Percentiles rank a stretch among this genome's conserved stretches.
Conservation (phyloP, 2,113 vertebrate genomes). For the Trichechus manatus region DNA sequence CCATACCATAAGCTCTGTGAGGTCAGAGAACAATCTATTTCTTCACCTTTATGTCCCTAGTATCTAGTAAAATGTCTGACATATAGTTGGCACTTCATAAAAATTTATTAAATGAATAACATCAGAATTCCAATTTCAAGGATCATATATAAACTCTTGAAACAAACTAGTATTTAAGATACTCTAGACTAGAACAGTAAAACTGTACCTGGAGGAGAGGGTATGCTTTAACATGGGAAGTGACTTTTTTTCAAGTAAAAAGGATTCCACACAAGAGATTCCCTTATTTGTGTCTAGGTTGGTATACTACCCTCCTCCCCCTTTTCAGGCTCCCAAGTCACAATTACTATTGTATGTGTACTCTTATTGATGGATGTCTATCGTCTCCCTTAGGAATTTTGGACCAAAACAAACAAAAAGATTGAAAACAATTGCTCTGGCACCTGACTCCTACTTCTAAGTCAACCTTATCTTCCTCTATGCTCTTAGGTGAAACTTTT, state of each 20-base stretch:
- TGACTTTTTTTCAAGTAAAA: not conserved
- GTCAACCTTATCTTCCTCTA: not conserved
- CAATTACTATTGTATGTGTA: not conserved
- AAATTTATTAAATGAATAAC: slow-evolving; percentile 14
- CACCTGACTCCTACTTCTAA: not conserved
- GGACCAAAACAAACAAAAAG: not conserved
- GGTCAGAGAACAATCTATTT: not conserved
- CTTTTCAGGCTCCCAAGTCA: not conserved
- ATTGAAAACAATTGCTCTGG: not conserved
- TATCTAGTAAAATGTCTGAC: not conserved
- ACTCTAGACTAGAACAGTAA: not conserved
- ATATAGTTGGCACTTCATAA: not conserved
- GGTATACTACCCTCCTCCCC: not conserved
- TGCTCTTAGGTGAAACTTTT: not conserved
- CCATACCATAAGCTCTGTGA: not conserved
- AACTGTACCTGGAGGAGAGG: not conserved
- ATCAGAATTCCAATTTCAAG: not conserved
- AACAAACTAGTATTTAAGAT: not conserved
- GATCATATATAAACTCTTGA: not conserved
- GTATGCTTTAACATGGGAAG: not conserved
- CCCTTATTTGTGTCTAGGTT: not conserved
- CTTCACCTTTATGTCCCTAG: not conserved
- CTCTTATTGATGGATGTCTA: not conserved
- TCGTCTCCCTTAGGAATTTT: slow-evolving; percentile 3
- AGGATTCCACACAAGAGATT: not conserved